Evolutionary conservation across 92 coral and sea anemone genomes (phyloP).

Genomic region (Epizoanthus scotinus): DNA sequence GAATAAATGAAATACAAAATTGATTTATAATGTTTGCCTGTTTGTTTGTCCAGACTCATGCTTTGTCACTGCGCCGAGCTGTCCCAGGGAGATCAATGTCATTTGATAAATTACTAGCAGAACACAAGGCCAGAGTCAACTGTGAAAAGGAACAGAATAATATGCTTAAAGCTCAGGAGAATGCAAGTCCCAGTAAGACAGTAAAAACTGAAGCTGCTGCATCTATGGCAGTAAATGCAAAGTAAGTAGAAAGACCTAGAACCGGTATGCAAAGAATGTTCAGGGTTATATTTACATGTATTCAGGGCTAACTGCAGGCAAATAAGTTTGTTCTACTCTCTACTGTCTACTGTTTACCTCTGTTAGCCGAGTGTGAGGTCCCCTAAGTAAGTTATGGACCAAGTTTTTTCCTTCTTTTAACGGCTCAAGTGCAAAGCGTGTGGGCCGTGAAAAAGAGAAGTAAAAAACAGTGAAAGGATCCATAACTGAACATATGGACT

Average conservation of each 20-base stretch:
- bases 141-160: slow-evolving; percentile 88
- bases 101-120: slow-evolving; percentile 85
- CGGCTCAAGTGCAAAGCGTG: too few relatives aligned
- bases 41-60: slow-evolving; percentile 79
- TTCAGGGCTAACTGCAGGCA: too few relatives aligned
- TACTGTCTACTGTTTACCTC: too few relatives aligned
- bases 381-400: too few relatives aligned
- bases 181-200: slow-evolving; percentile 42
- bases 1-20: not conserved
- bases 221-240: slow-evolving; percentile 6
- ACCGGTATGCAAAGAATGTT: too few relatives aligned
- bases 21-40: not conserved
- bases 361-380: too few relatives aligned
- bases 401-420: too few relatives aligned
- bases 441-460: too few relatives aligned
- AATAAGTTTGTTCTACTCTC: too few relatives aligned
- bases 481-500: too few relatives aligned
- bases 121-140: slow-evolving; percentile 94
- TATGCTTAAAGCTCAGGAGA: slow-evolving; percentile 64
- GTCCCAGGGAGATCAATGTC: slow-evolving; percentile 92
- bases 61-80: slow-evolving; percentile 89
- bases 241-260: slow-evolving; percentile 2
- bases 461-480: too few relatives aligned
- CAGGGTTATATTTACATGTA: too few relatives aligned
- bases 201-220: slow-evolving; percentile 29